phyloP scores from a whole-genome alignment of 2,888 invertebrate species.

The Rotaria magnacalcarata region DNA sequence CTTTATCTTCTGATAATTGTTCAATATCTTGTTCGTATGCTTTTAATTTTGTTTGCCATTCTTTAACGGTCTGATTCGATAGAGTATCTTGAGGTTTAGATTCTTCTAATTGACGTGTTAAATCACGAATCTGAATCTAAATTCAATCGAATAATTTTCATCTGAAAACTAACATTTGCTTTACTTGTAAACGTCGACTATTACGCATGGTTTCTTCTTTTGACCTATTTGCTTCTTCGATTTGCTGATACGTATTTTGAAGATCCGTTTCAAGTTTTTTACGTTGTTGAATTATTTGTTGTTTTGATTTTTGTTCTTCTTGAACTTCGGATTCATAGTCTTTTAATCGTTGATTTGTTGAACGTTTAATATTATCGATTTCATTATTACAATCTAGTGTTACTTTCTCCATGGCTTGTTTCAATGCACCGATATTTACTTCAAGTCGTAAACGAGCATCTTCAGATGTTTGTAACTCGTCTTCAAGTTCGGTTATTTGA shows the following conservation, averaged over 20 bases:
- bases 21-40: slow-evolving; percentile 83
- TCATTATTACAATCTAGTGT: slow-evolving; percentile 84
- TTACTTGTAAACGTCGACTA: neutral
- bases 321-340: slow-evolving; percentile 90
- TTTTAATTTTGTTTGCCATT: slow-evolving; percentile 80
- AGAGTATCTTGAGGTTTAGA: neutral
- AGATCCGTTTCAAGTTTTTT: slow-evolving; percentile 92
- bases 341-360: slow-evolving; percentile 82
- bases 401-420: slow-evolving; percentile 88
- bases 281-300: slow-evolving; percentile 76
- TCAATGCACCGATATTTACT: slow-evolving; percentile 94
- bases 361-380: slow-evolving; percentile 83
- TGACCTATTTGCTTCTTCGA: slow-evolving; percentile 72
- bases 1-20: slow-evolving; percentile 69
- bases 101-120: slow-evolving; percentile 1
- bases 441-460: slow-evolving; percentile 91
- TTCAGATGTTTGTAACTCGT: slow-evolving; percentile 78
- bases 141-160: neutral
- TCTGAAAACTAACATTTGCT: neutral
- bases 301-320: slow-evolving; percentile 87
- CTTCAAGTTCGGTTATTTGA: slow-evolving; percentile 68
- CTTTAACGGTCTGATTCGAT: slow-evolving; percentile 62
- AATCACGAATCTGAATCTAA: slow-evolving; percentile 7
- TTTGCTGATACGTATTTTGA: slow-evolving; percentile 72
- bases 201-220: slow-evolving; percentile 65